Evolutionary conservation across 2,113 vertebrate genomes (phyloP), one percentile per base, ranked within the genome.

Genomic region (Xiphophorus hellerii): DNA sequence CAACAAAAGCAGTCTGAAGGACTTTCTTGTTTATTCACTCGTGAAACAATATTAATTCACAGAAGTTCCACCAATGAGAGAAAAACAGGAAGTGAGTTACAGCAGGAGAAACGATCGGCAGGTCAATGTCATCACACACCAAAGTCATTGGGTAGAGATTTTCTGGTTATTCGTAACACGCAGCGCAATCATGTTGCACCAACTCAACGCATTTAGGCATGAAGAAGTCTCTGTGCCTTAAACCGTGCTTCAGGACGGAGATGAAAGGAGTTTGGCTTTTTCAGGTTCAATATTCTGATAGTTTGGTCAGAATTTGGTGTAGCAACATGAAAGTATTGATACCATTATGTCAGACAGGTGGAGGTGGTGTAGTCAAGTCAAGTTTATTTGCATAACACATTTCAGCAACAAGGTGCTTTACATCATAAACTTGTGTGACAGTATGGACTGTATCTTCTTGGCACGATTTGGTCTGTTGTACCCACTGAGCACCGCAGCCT

Each of bases 1-100:
- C 42, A 31, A 25, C 8, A 62, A 48, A 84, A 78, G 63, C 75
- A 29, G 37, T 69, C 71, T 39, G 5, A 62, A 62, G 70, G 66
- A 54, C 5, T 14, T 29, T 77, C 35, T n/a, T 25, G 39, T 22
- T 39, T 33, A 8, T 63, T 63, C 28, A 13, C 17, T 60, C 2
- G 63, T 22, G 78, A 22, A 61, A 68, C 31, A 48, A 37, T 27
- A 28, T 63, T 20, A 62, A 62, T 51, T 44, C 33, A 33, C 35
- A 62, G 67, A 35, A 61, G 63, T n/a, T 7, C 65, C 64, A 29
- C 61, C 42, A 44, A 77, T 61, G 61, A 65, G 64, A 76, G 71
- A 66, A 74, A 81, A 68, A 30, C 37, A 66, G 44, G 58, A 71
- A 77, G 66, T 67, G 69, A 71, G 73, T 73, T 66, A 69, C 69